Conservation (phyloP, 2,888 invertebrate genomes). For the Dasypogon diadema region DNA sequence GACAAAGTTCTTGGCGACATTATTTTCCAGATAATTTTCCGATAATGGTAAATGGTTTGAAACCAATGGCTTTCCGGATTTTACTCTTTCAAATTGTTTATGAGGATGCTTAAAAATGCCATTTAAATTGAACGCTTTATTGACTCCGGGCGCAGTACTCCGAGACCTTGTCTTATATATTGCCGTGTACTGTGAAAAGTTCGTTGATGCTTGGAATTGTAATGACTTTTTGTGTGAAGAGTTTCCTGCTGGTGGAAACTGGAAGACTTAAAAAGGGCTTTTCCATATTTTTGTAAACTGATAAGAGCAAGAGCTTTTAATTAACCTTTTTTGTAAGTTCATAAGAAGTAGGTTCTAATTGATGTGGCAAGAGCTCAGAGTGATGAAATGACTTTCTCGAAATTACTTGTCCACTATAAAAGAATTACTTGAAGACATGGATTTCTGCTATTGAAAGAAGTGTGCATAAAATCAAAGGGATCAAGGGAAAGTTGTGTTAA, state of each 20-base stretch:
- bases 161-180: not conserved
- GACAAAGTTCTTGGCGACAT: conserved; percentile 10
- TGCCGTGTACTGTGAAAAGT: not conserved
- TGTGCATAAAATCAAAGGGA: too few species aligned
- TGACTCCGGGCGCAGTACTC: conserved; percentile 25
- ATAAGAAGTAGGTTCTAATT: not conserved
- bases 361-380: too few species aligned
- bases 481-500: too few species aligned
- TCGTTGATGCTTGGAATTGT: conserved; percentile 16
- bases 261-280: too few species aligned
- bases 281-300: not conserved
- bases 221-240: conserved; percentile 18
- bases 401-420: too few species aligned
- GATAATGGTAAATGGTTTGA: conserved; percentile 44
- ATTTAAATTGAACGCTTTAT: conserved; percentile 42
- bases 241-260: too few species aligned
- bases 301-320: conserved; percentile 8
- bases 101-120: conserved; percentile 27
- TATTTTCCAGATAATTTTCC: conserved; percentile 44
- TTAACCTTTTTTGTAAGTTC: not conserved
- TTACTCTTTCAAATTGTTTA: conserved; percentile 39
- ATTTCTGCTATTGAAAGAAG: too few species aligned
- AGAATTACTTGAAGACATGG: too few species aligned
- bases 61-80: conserved; percentile 44
- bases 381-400: too few species aligned